Conservation (phyloP, 1,140 invertebrate species). For the Drosophila asahinai region DNA sequence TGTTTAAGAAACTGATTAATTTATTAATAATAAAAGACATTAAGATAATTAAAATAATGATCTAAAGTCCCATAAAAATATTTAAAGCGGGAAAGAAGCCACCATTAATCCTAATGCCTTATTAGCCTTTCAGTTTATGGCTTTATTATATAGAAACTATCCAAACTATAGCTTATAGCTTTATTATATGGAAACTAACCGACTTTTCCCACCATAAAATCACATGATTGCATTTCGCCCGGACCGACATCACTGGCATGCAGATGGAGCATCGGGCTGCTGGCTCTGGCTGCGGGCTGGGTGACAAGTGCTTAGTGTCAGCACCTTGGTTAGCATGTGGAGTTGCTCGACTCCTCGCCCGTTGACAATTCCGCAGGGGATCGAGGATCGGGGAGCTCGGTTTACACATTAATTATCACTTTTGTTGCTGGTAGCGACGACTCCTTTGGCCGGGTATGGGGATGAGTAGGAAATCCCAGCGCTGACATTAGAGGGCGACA, state of each 20-base stretch:
- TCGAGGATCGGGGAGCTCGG: conserved; percentile 45
- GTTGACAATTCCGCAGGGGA: conserved; percentile 70
- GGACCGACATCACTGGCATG: conserved; percentile 34
- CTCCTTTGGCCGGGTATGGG: conserved; percentile 4
- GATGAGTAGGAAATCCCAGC: conserved; percentile 34
- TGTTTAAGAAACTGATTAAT: background rate
- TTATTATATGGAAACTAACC: conserved; percentile 7
- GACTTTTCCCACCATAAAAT: conserved; percentile 10
- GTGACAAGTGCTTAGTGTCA: conserved; percentile 83
- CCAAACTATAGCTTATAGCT: background rate
- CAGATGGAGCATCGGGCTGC: conserved; percentile 23
- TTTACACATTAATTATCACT: conserved; percentile 83
- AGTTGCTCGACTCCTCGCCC: conserved; percentile 24
- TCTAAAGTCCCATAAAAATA: background rate
- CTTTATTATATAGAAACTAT: background rate
- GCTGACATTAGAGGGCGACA: conserved; percentile 66
- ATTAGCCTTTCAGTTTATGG: background rate
- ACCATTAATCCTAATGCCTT: background rate
- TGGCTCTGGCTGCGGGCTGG: conserved; percentile 52
- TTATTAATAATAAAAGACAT: background rate
- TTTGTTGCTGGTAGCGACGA: conserved; percentile 59
- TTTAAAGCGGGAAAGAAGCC: background rate
- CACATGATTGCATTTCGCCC: background rate
- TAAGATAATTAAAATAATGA: background rate
- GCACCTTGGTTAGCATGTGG: conserved; percentile 79